Evolutionary conservation across 2,113 vertebrate species (phyloP), one percentile per base, ranked within the genome.

Genomic region (Colistium nudipinnis): DNA sequence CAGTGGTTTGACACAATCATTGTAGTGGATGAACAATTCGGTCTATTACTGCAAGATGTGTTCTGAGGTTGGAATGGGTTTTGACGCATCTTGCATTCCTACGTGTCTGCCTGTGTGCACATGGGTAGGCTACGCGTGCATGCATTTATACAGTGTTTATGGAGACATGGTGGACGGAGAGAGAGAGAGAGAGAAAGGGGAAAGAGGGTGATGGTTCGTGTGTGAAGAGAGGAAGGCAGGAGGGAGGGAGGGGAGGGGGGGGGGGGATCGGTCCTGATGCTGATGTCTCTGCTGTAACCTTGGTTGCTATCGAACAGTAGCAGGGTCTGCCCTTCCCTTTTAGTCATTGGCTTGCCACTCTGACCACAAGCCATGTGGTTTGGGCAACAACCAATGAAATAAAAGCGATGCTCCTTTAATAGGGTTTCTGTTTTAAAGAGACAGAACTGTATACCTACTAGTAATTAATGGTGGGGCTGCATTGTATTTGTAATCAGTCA

Each of bases 221-320:
- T 72, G 70, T 79, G 67, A 62, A 64, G 75, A 75, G 74, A n/a
- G 75, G 70, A 68, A 53, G 57, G 45, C 47, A 51, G 69, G 80
- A n/a, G 64, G 66, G 75, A 75, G 74, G 75, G 70, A 68, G 53
- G 57, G 45, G 51, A 51, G 69, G 80, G 73, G 60, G 77, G 73
- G 70, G 19, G 82, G 53, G 31, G 39, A 61, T 3, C 28, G 89
- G 88, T 90, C 87, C 90, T 91, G 91, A 92, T 93, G 91, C 90
- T 90, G 87, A 87, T 90, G 90, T 90, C 83, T 91, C 78, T 85
- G 83, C 92, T 92, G 75, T 92, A 93, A 93, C 91, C 91, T 93
- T 90, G 91, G 92, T 93, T 94, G 93, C 92, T 94, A 93, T 87
- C 87, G 88, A 91, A 81, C 89, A 84, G 89, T 87, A 92, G 90